A percentile compares a stretch with the other conserved stretches of the same genome.
phyloP scores from a whole-genome alignment of 2,113 vertebrate genomes.

The Pangasianodon gigas region DNA sequence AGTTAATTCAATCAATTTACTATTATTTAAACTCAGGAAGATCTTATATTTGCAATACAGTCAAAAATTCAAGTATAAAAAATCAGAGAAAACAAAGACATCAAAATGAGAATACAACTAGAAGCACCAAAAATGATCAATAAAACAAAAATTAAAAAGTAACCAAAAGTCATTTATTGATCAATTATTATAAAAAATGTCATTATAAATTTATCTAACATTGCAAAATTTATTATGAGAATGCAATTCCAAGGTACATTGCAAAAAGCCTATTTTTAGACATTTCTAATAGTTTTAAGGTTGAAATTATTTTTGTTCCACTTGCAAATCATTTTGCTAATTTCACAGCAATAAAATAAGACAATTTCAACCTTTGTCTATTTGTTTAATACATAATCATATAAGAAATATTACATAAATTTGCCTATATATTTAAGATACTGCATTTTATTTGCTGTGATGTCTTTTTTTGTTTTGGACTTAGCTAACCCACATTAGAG shows the following conservation, averaged over 20 bases:
- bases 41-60: not conserved
- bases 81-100: not conserved
- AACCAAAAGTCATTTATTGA: not conserved
- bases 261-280: not conserved
- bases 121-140: not conserved
- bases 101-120: not conserved
- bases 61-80: not conserved
- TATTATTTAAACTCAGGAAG: not conserved
- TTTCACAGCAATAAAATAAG: not conserved
- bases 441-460: not conserved
- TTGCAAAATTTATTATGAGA: not conserved
- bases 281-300: not conserved
- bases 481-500: not conserved
- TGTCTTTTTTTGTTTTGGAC: slow-evolving; percentile 5
- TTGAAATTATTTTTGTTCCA: not conserved
- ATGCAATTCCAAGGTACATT: not conserved
- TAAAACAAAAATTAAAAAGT: not conserved
- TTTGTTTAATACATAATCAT: not conserved
- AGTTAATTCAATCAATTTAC: not conserved
- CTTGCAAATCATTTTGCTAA: not conserved
- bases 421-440: not conserved
- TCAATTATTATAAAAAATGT: not conserved
- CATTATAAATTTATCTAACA: not conserved
- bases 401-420: not conserved
- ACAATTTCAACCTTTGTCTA: not conserved